Conservation (phyloP, 2,113 vertebrate genomes). For the Pseudopodoces humilis region DNA sequence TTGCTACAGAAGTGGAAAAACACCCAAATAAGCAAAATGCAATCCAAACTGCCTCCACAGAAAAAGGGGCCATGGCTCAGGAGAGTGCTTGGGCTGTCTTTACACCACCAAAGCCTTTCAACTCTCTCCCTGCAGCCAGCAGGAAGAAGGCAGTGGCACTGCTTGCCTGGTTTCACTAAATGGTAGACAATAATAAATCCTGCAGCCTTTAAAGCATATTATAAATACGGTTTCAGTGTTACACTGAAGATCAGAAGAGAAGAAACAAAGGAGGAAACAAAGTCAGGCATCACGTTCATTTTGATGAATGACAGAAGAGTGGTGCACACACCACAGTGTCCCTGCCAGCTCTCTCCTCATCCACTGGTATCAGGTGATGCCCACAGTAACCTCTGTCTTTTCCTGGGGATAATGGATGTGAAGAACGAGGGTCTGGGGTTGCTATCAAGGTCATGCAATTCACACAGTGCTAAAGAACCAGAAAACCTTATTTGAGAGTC, state of each 20-base stretch:
- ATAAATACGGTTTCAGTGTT: not conserved
- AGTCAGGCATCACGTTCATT: not conserved
- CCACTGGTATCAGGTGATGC: not conserved
- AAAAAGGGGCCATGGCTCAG: not conserved
- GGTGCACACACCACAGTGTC: rapidly evolving
- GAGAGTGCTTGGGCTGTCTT: not conserved
- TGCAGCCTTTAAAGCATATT: not conserved
- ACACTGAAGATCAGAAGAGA: not conserved
- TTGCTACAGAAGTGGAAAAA: not conserved
- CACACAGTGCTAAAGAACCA: slow-evolving; percentile 22
- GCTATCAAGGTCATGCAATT: not conserved
- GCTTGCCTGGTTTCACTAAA: not conserved
- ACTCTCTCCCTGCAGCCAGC: not conserved
- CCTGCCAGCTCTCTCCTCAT: not conserved
- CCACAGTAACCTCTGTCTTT: not conserved
- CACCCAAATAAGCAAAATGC: not conserved
- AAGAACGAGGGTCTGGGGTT: not conserved
- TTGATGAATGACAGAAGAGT: not conserved
- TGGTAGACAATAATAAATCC: not conserved
- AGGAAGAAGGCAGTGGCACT: not conserved
- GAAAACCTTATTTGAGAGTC: not conserved
- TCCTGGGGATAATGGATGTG: not conserved
- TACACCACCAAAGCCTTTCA: rapidly evolving
- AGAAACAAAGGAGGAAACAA: not conserved
- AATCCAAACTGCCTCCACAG: not conserved